Percentiles rank a stretch among this genome's conserved stretches.
Evolutionary conservation across 2,113 vertebrate species (phyloP).

Genomic region (Physeter macrocephalus): DNA sequence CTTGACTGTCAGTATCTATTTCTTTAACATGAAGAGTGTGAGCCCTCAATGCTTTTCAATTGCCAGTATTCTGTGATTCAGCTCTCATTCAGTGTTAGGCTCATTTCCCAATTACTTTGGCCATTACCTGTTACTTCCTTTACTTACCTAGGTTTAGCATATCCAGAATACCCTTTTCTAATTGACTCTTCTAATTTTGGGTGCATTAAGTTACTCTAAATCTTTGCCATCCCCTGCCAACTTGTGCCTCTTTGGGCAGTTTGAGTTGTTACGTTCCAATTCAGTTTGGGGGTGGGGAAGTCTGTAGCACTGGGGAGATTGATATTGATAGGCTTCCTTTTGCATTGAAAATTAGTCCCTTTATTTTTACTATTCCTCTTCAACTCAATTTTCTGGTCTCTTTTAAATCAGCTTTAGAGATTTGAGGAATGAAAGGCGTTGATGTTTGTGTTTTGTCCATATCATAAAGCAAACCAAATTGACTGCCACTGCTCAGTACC

Average conservation of each 20-base stretch:
- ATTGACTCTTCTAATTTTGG: background rate
- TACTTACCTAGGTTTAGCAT: background rate
- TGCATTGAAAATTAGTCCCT: background rate
- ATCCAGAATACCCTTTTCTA: background rate
- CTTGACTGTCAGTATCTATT: background rate
- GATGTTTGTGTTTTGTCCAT: background rate
- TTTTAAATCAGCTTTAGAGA: conserved; percentile 1
- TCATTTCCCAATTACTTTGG: background rate
- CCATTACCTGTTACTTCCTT: background rate
- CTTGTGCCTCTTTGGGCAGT: background rate
- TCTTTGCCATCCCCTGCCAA: background rate
- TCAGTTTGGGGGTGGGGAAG: background rate
- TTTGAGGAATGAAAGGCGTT: background rate
- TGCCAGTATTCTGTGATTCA: background rate
- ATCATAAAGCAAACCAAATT: conserved; percentile 2
- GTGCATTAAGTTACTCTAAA: background rate
- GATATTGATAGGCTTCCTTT: background rate
- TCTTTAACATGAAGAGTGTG: background rate
- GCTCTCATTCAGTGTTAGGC: background rate
- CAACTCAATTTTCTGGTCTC: background rate
- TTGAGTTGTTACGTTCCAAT: background rate
- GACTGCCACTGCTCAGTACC: background rate
- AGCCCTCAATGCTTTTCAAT: background rate
- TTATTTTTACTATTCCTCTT: background rate
- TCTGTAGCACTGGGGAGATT: background rate